Evolutionary conservation across 2,888 invertebrate genomes (phyloP).

Genomic region (Psylliodes chrysocephalus): DNA sequence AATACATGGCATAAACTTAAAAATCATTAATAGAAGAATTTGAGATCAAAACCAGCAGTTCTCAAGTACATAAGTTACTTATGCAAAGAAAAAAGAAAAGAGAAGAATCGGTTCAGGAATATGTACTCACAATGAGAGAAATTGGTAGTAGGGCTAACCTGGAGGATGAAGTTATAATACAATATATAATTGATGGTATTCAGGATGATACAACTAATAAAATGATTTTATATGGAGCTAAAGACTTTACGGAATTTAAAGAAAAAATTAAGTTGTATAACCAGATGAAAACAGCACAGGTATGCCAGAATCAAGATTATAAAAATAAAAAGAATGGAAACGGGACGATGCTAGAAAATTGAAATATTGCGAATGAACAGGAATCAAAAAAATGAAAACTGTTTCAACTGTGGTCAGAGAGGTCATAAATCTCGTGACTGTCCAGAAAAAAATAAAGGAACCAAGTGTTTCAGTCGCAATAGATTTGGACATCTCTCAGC

Average conservation of each 20-base stretch:
- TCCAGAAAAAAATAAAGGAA: constrained; percentile 37
- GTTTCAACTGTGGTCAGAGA: constrained; percentile 35
- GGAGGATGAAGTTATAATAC: no score
- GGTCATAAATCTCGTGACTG: constrained; percentile 32
- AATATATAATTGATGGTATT: constrained; percentile 4
- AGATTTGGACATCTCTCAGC: constrained; percentile 39
- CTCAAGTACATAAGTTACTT: constrained; percentile 1
- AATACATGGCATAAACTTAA: no score
- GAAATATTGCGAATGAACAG: background rate
- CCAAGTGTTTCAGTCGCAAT: constrained; percentile 42
- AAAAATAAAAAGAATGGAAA: background rate
- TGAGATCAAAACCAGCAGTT: background rate
- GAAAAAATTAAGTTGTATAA: constrained; percentile 43
- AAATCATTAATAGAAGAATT: background rate
- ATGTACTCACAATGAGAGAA: no score
- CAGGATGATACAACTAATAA: constrained; percentile 35
- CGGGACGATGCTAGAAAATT: background rate
- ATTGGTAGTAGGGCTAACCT: no score
- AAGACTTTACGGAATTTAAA: constrained; percentile 32
- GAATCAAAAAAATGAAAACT: constrained; percentile 8
- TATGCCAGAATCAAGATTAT: constrained; percentile 17
- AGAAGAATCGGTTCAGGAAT: background rate
- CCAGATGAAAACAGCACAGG: no score
- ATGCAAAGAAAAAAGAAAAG: background rate
- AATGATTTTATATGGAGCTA: constrained; percentile 46